phyloP scores from a whole-genome alignment of 2,797 vertebrate species.

The Notamacropus eugenii region DNA sequence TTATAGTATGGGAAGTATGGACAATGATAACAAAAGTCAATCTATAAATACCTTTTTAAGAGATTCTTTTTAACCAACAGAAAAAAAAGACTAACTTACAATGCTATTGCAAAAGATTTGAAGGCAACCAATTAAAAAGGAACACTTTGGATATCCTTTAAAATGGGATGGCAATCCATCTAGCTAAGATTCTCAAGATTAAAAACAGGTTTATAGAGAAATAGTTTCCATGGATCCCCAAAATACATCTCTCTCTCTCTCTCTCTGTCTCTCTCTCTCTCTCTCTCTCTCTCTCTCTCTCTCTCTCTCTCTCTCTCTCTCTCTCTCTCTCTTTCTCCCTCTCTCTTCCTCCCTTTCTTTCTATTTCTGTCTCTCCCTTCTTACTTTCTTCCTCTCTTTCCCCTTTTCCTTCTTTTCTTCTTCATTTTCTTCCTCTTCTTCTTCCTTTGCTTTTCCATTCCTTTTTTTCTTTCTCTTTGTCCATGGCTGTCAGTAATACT shows the following conservation, averaged over 20 bases:
- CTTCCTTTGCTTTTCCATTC: not conserved
- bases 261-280: too few relatives aligned
- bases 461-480: not conserved
- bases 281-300: too few relatives aligned
- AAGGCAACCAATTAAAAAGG: conserved; percentile 34
- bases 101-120: not conserved
- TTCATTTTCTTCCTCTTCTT: not conserved
- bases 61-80: not conserved
- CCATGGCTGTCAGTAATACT: not conserved
- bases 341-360: not conserved
- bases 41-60: not conserved
- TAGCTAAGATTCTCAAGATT: not conserved
- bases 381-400: too few relatives aligned
- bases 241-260: too few relatives aligned
- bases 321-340: too few relatives aligned
- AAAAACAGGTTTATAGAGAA: not conserved
- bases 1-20: not conserved
- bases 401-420: not conserved
- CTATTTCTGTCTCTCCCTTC: not conserved
- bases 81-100: not conserved
- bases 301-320: too few relatives aligned
- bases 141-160: conserved; percentile 13
- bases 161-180: not conserved
- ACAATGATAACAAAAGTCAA: not conserved
- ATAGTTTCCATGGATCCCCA: not conserved